Percentiles rank a stretch among this genome's conserved stretches.
Conservation (phyloP, 2,797 vertebrate species). For the Peromyscus nudipes region DNA sequence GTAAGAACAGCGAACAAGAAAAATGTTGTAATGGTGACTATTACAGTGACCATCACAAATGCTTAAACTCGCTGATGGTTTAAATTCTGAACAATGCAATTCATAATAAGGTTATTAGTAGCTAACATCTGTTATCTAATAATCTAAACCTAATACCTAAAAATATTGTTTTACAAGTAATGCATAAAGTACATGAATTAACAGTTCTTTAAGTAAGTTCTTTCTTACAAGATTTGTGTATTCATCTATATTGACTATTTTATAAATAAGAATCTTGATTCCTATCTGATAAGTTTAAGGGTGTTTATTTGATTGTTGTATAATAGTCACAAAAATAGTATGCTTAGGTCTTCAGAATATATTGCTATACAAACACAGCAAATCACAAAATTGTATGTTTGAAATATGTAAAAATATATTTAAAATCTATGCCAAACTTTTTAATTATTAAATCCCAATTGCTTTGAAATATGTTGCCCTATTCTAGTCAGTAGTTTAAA, state of each 20-base stretch:
- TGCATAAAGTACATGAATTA: background rate
- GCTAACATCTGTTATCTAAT: background rate
- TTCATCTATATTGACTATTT: background rate
- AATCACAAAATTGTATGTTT: background rate
- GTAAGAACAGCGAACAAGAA: background rate
- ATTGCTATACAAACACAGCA: background rate
- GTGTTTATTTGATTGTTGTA: background rate
- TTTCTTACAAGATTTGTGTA: background rate
- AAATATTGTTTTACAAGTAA: background rate
- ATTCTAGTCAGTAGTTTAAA: constrained; percentile 54
- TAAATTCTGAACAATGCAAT: constrained; percentile 38
- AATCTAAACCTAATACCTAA: background rate
- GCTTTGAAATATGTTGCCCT: background rate
- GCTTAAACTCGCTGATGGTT: background rate
- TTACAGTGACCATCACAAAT: background rate
- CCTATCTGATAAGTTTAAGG: background rate
- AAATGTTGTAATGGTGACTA: background rate
- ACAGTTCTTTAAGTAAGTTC: constrained; percentile 19
- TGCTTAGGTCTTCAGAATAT: background rate
- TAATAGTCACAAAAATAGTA: background rate
- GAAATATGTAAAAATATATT: background rate
- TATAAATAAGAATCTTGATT: background rate
- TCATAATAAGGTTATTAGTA: background rate
- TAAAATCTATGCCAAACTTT: constrained; percentile 20
- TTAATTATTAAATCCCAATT: constrained; percentile 27